These are phyloP conservation scores for Agrilus mali DNA, from an alignment of 2,888 invertebrate genomes.

Conservation along the genomic window DNA sequence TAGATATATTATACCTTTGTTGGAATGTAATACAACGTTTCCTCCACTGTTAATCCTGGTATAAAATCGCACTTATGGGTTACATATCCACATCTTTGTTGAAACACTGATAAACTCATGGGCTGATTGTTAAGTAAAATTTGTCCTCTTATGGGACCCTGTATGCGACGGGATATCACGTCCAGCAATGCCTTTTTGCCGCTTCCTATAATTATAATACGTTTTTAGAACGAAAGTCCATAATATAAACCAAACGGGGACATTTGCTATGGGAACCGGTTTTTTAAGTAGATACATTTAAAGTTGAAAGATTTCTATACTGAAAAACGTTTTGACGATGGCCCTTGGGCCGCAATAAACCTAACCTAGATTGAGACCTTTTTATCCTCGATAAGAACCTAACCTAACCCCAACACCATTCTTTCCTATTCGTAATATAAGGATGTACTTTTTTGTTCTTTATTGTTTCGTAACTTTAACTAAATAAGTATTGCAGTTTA, in stretches of 20 bases:
- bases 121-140: slow-evolving; percentile 81
- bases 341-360: too few species aligned
- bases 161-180: slow-evolving; percentile 73
- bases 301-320: too few species aligned
- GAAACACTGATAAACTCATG: slow-evolving; percentile 67
- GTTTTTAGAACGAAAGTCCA: background rate
- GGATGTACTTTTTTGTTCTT: too few species aligned
- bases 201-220: slow-evolving; percentile 57
- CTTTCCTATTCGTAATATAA: too few species aligned
- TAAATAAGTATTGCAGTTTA: too few species aligned
- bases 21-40: slow-evolving; percentile 70
- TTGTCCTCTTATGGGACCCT: slow-evolving; percentile 75
- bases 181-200: slow-evolving; percentile 91
- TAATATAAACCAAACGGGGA: background rate
- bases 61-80: slow-evolving; percentile 75
- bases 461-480: too few species aligned
- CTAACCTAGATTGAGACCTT: too few species aligned
- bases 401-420: too few species aligned
- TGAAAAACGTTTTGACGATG: too few species aligned
- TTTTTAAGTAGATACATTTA: too few species aligned
- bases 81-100: slow-evolving; percentile 78
- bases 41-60: slow-evolving; percentile 77
- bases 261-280: too few species aligned
- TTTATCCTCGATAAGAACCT: too few species aligned
- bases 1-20: slow-evolving; percentile 61